phyloP scores from a whole-genome alignment of 2,888 invertebrate genomes.

The Hesperia comma region DNA sequence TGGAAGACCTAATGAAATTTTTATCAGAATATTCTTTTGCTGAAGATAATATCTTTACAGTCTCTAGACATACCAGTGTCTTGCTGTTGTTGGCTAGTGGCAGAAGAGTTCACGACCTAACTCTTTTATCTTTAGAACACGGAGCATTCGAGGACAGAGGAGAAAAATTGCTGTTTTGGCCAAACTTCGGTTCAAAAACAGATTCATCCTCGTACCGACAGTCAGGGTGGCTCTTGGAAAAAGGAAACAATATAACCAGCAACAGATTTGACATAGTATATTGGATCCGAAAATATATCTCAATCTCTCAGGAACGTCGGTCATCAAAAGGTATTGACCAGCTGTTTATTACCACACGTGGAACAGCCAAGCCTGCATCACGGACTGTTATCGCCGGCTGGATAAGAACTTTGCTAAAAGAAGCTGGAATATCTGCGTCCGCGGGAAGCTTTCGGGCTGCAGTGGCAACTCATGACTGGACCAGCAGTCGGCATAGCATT shows the following conservation, averaged over 20 bases:
- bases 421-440: slow-evolving; percentile 24
- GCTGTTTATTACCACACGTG: slow-evolving; percentile 34
- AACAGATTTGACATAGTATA: not conserved
- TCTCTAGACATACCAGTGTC: too few relatives aligned
- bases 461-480: slow-evolving; percentile 38
- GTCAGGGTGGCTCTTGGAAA: slow-evolving; percentile 34
- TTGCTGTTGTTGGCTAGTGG: slow-evolving; percentile 41
- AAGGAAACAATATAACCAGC: not conserved
- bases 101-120: slow-evolving; percentile 45
- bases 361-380: not conserved
- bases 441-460: slow-evolving; percentile 37
- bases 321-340: not conserved
- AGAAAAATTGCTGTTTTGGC: slow-evolving; percentile 43
- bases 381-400: slow-evolving; percentile 41
- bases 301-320: slow-evolving; percentile 12
- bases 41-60: too few relatives aligned
- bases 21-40: too few relatives aligned
- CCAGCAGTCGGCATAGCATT: slow-evolving; percentile 6
- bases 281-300: slow-evolving; percentile 21
- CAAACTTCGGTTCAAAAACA: slow-evolving; percentile 47
- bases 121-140: slow-evolving; percentile 39
- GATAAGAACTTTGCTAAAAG: slow-evolving; percentile 37
- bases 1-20: not conserved
- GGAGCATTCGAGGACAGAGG: slow-evolving; percentile 39
- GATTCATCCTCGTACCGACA: slow-evolving; percentile 37